A percentile compares a stretch with the other conserved stretches of the same genome.
Conservation (phyloP, 2,113 vertebrate species). For the Laticauda colubrina region DNA sequence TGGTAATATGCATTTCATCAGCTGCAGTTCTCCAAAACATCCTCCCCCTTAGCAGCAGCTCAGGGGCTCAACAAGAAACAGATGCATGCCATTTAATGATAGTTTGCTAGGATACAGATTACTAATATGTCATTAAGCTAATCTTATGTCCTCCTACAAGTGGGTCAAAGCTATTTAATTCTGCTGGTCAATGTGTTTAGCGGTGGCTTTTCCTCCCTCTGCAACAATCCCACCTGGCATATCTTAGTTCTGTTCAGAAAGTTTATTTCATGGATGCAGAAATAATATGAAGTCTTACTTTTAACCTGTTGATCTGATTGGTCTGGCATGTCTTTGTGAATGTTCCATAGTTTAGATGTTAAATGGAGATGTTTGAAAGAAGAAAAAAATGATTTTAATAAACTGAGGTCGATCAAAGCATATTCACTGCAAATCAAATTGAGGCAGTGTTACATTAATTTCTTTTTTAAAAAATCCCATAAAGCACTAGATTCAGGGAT, state of each 20-base stretch:
- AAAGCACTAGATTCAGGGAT: background rate
- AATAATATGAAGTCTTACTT: background rate
- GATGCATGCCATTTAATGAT: slow-evolving; percentile 30
- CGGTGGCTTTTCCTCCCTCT: background rate
- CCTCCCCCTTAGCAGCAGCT: slow-evolving; percentile 31
- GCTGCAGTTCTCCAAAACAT: slow-evolving; percentile 31
- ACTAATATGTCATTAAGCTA: slow-evolving; percentile 53
- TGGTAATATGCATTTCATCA: slow-evolving; percentile 27
- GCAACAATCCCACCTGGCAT: slow-evolving; percentile 5
- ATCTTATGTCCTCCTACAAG: slow-evolving; percentile 46
- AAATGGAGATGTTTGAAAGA: background rate
- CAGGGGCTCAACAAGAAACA: slow-evolving; percentile 39
- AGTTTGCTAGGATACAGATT: slow-evolving; percentile 47
- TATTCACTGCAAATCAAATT: background rate
- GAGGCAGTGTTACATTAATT: background rate
- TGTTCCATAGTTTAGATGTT: background rate
- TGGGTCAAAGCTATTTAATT: slow-evolving; percentile 33
- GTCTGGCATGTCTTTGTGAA: background rate
- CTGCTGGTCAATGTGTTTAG: slow-evolving; percentile 31
- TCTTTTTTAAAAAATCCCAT: background rate
- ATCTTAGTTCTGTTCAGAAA: slow-evolving; percentile 2
- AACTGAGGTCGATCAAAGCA: background rate
- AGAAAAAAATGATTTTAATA: background rate
- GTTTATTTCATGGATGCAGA: slow-evolving; percentile 9
- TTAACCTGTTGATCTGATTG: background rate